Evolutionary conservation across 2,797 vertebrate genomes (phyloP).

Genomic region (Furcifer pardalis): DNA sequence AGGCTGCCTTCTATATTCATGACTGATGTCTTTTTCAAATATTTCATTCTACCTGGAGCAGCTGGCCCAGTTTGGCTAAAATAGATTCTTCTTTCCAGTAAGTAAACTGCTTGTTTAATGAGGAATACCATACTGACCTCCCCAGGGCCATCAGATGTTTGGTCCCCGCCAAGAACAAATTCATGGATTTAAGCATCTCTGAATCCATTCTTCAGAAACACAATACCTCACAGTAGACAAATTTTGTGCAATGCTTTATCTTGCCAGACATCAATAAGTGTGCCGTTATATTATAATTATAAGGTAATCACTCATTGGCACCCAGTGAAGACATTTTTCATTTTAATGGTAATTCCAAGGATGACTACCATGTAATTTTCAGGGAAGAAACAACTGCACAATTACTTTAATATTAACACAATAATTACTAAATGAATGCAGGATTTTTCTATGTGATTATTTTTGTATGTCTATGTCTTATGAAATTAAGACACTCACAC

Average conservation of each 20-base stretch:
- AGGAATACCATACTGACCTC: constrained; percentile 11
- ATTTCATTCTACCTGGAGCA: not conserved
- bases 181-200: constrained; percentile 45
- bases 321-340: constrained; percentile 69
- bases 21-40: constrained; percentile 6
- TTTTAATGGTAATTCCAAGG: constrained; percentile 75
- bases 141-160: constrained; percentile 30
- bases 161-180: constrained; percentile 47
- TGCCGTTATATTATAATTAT: constrained; percentile 79
- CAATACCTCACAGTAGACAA: constrained; percentile 52
- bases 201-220: constrained; percentile 36
- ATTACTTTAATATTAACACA: constrained; percentile 79
- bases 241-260: constrained; percentile 68
- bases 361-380: constrained; percentile 76
- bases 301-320: constrained; percentile 76
- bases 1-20: not conserved
- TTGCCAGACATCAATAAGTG: constrained; percentile 66
- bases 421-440: constrained; percentile 75
- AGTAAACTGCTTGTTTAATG: constrained; percentile 53
- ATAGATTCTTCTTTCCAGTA: constrained; percentile 35
- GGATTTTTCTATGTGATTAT: constrained; percentile 48
- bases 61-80: constrained; percentile 44
- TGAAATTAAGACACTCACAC: constrained; percentile 67
- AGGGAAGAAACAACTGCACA: constrained; percentile 74
- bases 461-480: constrained; percentile 51